Evolutionary conservation across 2,797 vertebrate genomes (phyloP), one percentile per base, ranked within the genome.

Genomic region (Urophycis tenuis): DNA sequence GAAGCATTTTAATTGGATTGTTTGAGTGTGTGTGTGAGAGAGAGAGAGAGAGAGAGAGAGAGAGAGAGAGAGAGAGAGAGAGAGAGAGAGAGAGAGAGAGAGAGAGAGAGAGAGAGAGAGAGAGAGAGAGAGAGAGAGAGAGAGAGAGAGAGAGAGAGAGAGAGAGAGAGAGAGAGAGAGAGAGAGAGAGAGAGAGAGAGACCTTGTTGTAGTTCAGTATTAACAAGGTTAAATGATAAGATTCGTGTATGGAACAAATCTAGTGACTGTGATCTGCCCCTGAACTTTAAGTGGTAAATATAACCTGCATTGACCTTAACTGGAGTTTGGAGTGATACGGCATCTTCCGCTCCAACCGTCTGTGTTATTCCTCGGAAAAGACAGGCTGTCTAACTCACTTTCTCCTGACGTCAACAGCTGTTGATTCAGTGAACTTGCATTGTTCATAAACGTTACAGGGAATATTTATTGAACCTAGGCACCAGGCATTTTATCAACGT

Each of bases 1-100:
- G 64, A 77, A 64, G 60, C n/a, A 29, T 77, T 78, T 76, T 34
- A 74, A 41, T 77, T 79, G 72, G 33, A 2, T 2, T 89, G 84
- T 91, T 89, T 84, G 78, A 77, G 86, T 90, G 67, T 34, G 79
- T 33, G 64, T 69, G 6, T 7, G 71, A 8, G 70, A 25, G 8
- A n/a, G 53, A 45, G 39, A 41, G 39, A 41, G 39, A 41, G 39
- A 41, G 39, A 41, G 39, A 41, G 39, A 41, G 39, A 12, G 39
- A 41, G 11, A 12, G 39, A 41, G 39, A 41, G 39, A 12, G 39
- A 41, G 39, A 41, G 39, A 10, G 39, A 10, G 39, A 41, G 6
- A 41, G 39, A 41, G 39, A 41, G 39, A 41, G 39, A 41, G 39
- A 41, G 39, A 12, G 39, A 10, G 39, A 10, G 39, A 10, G 39